Evolutionary conservation across 2,888 invertebrate species (phyloP), one percentile per base, ranked within the genome.

Genomic region (Drosophila mayaguana): DNA sequence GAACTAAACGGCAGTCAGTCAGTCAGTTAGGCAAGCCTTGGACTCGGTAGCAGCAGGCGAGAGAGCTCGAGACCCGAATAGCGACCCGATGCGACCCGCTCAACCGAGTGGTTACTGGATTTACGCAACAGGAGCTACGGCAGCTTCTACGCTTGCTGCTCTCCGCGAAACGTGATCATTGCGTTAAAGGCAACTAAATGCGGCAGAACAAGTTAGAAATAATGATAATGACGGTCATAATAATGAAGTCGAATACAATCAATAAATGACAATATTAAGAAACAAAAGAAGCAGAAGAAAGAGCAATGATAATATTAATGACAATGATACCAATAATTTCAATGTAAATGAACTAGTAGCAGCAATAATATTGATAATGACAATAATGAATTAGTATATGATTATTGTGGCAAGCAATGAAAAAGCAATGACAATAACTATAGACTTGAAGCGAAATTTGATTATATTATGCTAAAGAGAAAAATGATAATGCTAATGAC

Each of bases 41-140:
- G 67, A 42, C 66, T 71, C 72, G 55, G 72, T 63, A 71, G 84
- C 85, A 65, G 66, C 45, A 32, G 32, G n/a, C 25, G 51, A 16
- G 38, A 40, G 32, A 32, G 32, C 11, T 11, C 40, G 32, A 64
- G 56, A 68, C 16, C 53, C 20, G 70, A 71, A 60, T 57, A 20
- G 56, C 74, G 73, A 81, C 70, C 53, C 36, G 36, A 53, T 36
- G 53, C 69, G 75, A 78, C 48, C 74, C 74, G 72, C 36, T 72
- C 61, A 42, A 74, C 54, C 75, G 75, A 88, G 71, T 89, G 86
- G 79, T 86, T 63, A 86, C 86, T 89, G 86, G 88, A 70, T 89
- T 86, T 86, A 86, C 86, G 86, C 86, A 86, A 86, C 86, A 89
- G 86, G 86, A 86, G 86, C 85, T 50, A n/a, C 36, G n/a, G 66